Base-by-base conservation (phyloP, 2,888 invertebrate species). In the Aphrophora alni region DNA sequence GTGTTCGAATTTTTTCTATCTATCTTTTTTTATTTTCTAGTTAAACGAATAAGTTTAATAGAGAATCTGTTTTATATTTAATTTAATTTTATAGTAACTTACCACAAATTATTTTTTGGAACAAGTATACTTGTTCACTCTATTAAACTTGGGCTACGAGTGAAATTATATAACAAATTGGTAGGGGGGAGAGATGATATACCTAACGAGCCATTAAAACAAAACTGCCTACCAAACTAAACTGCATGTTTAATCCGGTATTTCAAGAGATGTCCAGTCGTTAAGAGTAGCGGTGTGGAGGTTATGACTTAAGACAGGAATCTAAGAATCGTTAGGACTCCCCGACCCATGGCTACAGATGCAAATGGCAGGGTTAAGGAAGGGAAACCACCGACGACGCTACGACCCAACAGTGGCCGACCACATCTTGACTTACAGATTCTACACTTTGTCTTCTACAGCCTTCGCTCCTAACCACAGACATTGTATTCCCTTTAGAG, bases 311-410 rank as follows among this genome's bases (percentile, higher is more conserved):
- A 77, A 77, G 77, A 38, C 77, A 70, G 69, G 77, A 69, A 77
- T 77, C 69, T 77, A 77, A 77, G 77, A 77, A 77, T 68, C 77
- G 69, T 77, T 77, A 77, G 77, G 26, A n/a, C n/a, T n/a, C n/a
- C n/a, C n/a, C n/a, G n/a, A n/a, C n/a, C 44, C 44, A 26, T 21
- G 75, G 75, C 72, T 44, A 26, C 75, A 51, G 75, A 75, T 51
- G 24, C 75, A 75, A 75, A 75, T 59, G 59, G 59, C 59, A 59
- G 59, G 59, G 59, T 59, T 33, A 33, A 33, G 33, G 33, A 33
- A 33, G 33, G 33, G 33, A 33, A n/a, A 21, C 59, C 21, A 14
- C 59, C 21, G 4, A 21, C 4, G 59, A 21, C n/a, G 21, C 21
- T 21, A 21, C 21, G 59, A 21, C 59, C 5, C 59, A 59, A 4